These are phyloP conservation scores for Drosophila erecta DNA, from an alignment of 1,140 invertebrate genomes.

Conservation along the genomic window DNA sequence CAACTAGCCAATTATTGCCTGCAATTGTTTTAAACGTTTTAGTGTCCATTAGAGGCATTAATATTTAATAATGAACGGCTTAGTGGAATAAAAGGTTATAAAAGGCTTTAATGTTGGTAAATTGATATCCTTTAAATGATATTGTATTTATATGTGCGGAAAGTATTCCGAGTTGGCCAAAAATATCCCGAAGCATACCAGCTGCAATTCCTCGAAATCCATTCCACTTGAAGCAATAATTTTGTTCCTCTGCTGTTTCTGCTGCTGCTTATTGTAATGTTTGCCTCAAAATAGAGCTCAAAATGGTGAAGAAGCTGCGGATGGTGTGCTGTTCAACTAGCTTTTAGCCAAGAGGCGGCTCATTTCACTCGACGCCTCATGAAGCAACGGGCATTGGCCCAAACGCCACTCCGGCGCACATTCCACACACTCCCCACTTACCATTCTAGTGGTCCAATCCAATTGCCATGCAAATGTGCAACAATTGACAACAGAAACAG, in stretches of 20 bases:
- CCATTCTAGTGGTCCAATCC: conserved; percentile 14
- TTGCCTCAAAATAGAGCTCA: conserved; percentile 22
- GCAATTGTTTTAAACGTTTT: not conserved
- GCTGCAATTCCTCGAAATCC: not conserved
- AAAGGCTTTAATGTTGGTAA: not conserved
- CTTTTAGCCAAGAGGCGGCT: conserved; percentile 48
- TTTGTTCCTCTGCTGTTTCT: not conserved
- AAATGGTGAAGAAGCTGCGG: conserved; percentile 8
- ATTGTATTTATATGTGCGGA: not conserved
- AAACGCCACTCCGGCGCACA: conserved; percentile 21
- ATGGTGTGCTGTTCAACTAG: conserved; percentile 15
- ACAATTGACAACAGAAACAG: conserved; percentile 81
- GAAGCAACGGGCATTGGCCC: conserved; percentile 67
- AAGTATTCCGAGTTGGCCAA: not conserved
- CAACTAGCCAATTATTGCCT: not conserved
- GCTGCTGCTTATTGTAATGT: conserved; percentile 21
- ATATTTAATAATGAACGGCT: conserved; percentile 1
- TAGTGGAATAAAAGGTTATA: not conserved
- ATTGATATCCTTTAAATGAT: not conserved
- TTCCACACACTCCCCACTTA: not conserved
- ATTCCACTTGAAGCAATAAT: conserved; percentile 6
- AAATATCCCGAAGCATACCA: not conserved
- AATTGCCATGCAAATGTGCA: conserved; percentile 69
- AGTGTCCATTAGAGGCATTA: not conserved
- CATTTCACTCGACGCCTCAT: conserved; percentile 51